Evolutionary conservation across 92 coral and sea anemone species (phyloP), one percentile per base, ranked within the genome.

Genomic region (Zoanthus sansibaricus): DNA sequence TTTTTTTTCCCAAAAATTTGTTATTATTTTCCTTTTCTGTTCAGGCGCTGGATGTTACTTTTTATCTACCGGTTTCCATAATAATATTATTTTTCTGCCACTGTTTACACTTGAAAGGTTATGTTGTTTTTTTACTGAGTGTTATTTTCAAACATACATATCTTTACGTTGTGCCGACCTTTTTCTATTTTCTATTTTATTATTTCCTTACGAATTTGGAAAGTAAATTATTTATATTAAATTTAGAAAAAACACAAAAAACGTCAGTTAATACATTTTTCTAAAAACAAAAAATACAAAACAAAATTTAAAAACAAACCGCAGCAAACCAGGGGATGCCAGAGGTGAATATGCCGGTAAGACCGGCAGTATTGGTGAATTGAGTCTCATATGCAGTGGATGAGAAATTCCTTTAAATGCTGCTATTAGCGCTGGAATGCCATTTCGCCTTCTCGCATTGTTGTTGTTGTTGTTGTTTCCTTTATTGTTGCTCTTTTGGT

Each of bases 331-430:
- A 11, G 85, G 75, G n/a, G 75, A 80, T n/a, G 75, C 47, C 62
- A 80, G 13, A 30, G 75, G 73, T 12, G 75, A 67, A n/a, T 66
- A 48, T 20, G 17, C 46, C 7, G 85, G 61, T 30, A 64, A 56
- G 15, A 80, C 44, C 10, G 85, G 85, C 14, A 80, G 74, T 74
- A 80, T 80, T 12, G 85, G 75, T 3, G 61, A 67, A 25, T 67
- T 11, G 17, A 32, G 5, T 54, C 56, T 80, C 20, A 10, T 5
- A 72, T 20, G 85, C 4, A 45, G 85, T 10, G 37, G 47, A n/a
- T 47, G 74, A 17, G 85, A 5, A 45, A 67, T n/a, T 8, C 64
- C 46, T 32, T 80, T 64, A 32, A 46, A 80, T 37, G 58, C 85
- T 10, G 61, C 17, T n/a, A 48, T 16, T 75, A 80, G 20, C 31